Base-by-base conservation (phyloP, 2,113 vertebrate species). In the Dolichallabes microphthalmus region DNA sequence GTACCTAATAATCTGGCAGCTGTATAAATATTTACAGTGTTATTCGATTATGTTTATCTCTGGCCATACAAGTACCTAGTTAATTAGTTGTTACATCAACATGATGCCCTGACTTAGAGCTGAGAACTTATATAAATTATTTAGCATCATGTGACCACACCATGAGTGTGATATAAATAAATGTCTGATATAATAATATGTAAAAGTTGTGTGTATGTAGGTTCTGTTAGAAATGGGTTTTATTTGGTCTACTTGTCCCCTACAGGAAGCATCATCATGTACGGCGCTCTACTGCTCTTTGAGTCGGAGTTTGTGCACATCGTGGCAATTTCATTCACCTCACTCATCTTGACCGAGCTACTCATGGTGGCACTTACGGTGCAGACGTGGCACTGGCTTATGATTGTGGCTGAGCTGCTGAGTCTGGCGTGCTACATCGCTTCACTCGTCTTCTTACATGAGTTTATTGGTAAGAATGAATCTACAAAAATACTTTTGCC, bases 331-430 rank as follows among this genome's bases (percentile, higher is more conserved):
- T 99, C 98, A 84, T 99, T 99, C 95, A 99, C 98, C 0, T 96
- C 98, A 0, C 93, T 99, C 30, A 99, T 99, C 88, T 97, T 99
- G 90, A 99, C 98, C 0, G 98, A 99, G 95, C 92, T 99, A 86
- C 95, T 99, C 83, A 99, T 99, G 98, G 98, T 99, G 93, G 98
- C 98, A 0, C 91, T 99, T 85, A 98, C 98, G 0, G 95, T 99
- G 64, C 98, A 99, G 94, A 98, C 97, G 0, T 99, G 98, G 98
- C 98, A 99, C 91, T 99, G 98, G 97, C 97, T 99, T 74, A 99
- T 99, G 97, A 97, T 98, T 0, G 97, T 99, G 66, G 98, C 94
- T 0, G 98, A 99, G 91, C 92, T 99, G 84, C 97, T 98, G 88
- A 99, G 98, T 87, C 91, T 99, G 87, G 95, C 97, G 86, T 98